Evolutionary conservation across 2,888 invertebrate genomes (phyloP), one percentile per base, ranked within the genome.

Genomic region (Bugulina stolonifera): DNA sequence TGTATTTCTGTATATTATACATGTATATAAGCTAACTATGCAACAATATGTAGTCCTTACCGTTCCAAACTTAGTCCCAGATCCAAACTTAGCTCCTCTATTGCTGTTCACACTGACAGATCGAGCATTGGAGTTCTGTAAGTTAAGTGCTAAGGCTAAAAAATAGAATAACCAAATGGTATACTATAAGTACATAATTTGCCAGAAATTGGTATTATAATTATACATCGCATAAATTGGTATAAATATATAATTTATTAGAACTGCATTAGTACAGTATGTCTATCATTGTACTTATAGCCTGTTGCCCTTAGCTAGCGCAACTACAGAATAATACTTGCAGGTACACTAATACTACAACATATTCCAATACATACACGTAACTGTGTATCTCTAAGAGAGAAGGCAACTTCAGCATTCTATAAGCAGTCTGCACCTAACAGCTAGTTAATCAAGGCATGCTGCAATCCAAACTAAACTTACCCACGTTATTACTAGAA

Each of bases 31-130:
- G n/a, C n/a, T n/a, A n/a, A n/a, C n/a, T n/a, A n/a, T n/a, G n/a
- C n/a, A n/a, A n/a, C n/a, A n/a, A n/a, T n/a, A n/a, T n/a, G 52
- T 22, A 52, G n/a, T 64, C 25, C 64, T 64, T 32, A 64, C 64
- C 25, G 18, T n/a, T 64, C 34, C 64, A 10, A 64, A 14, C 34
- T 32, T 64, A 10, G 64, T 64, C 2, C 64, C 64, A 5, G 64
- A 29, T 25, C 32, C 32, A 32, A 27, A 64, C 18, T 25, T 32
- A 27, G 29, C 34, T 25, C 64, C 64, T 29, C 5, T 32, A 64
- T 32, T 27, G 2, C 32, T 14, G 10, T 27, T 27, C 32, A 64
- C 5, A 34, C 64, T 64, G 29, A 64, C 34, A 32, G 29, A 25
- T n/a, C 32, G 64, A 5, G 27, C 18, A 29, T 64, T 32, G 14